Base-by-base conservation (phyloP, 2,797 vertebrate genomes). In the Sebastes taczanowskii region DNA sequence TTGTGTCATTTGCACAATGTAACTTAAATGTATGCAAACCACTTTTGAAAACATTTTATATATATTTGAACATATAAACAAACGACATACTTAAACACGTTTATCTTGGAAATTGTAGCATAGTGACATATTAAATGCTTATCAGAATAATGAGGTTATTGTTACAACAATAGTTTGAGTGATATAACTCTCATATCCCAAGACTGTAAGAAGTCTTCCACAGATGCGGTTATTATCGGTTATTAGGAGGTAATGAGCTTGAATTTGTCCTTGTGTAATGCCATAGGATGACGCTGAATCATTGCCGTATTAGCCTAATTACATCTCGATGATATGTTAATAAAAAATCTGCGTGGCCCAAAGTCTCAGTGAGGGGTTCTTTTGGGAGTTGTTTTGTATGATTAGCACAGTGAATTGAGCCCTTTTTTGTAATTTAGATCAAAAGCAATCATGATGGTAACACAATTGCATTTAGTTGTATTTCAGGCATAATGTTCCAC, bases 241-340 rank as follows among this genome's bases (percentile, higher is more conserved):
- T 67, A 75, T 73, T 71, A 71, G 23, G 32, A 83, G 71, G 25
- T 83, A 74, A 85, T 74, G 35, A 85, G 80, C 55, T 77, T 80
- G 79, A 86, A 82, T 82, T 46, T 81, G 63, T 82, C 58, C 62
- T 82, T 75, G 56, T 85, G 56, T 72, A 71, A 80, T 86, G 77
- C 72, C 59, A 49, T 56, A 79, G 58, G 81, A 88, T 84, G 76
- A 71, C 65, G 66, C 30, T 71, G 58, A 85, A 75, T 84, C 81
- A 84, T 89, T 83, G 63, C 27, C 49, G 76, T 71, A 81, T 84
- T 85, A 81, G 66, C 77, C 69, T 88, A 88, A 88, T 91, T 92
- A 84, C 75, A 81, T 80, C 58, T 69, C 60, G 80, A 59, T 81
- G 68, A 80, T 89, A 81, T 78, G 78, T 88, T 80, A 87, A 86